Evolutionary conservation across 2,888 invertebrate species (phyloP), one percentile per base, ranked within the genome.

Genomic region (Andrena chrysosceles): DNA sequence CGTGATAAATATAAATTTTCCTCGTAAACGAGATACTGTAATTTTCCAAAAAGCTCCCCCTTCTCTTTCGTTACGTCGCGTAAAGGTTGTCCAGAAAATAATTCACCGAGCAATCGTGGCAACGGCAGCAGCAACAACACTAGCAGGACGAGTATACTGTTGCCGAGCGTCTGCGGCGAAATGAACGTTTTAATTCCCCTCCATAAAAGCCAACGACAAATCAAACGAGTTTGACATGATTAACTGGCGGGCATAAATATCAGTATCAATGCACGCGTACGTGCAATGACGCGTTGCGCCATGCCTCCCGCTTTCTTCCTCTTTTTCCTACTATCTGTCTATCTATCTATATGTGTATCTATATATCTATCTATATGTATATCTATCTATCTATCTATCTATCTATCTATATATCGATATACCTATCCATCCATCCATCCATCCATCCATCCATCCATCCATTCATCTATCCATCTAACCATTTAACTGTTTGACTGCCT

Each of bases 181-280:
- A 93, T 93, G 92, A 93, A 93, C 93, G 93, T 93, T 93, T 93
- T 93, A 93, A 93, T 93, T 93, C 93, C 92, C 93, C 93, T 91
- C 91, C 92, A 93, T 93, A 93, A 93, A 93, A 93, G 93, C 93
- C 92, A 91, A 93, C 93, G 93, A 93, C 93, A 93, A 94, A 94
- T 93, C 93, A 94, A 93, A 93, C 91, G 90, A 91, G 91, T 91
- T 90, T 92, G 93, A 93, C 93, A 93, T 93, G 93, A 94, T 93
- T 93, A 93, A 94, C 93, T 93, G 93, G 91, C 90, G 90, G 89
- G 90, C 93, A 92, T 93, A 93, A 93, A 93, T 93, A 93, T 93
- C 91, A 92, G 91, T 93, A 93, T 94, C 93, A 93, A 93, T 93
- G 92, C 92, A 91, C 91, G 92, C 91, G 91, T 91, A 91, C 90